These are phyloP conservation scores for Dinocampus coccinellae DNA, from an alignment of 2,888 invertebrate genomes.

Conservation along the genomic window DNA sequence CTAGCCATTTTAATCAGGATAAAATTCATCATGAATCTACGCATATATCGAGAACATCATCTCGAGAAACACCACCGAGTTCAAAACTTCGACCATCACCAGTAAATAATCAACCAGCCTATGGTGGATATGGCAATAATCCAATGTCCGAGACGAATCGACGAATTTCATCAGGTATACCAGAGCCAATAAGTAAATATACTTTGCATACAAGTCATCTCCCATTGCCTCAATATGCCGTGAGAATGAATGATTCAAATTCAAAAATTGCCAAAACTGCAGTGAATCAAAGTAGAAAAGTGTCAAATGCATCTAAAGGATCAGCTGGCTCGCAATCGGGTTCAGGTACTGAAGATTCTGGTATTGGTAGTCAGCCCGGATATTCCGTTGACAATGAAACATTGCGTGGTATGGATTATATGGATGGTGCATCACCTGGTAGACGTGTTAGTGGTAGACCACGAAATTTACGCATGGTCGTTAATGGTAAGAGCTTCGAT, in stretches of 20 bases:
- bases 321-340: slow-evolving; percentile 72
- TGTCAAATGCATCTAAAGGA: slow-evolving; percentile 71
- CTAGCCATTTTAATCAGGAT: slow-evolving; percentile 71
- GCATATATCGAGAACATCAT: not conserved
- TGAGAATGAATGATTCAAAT: slow-evolving; percentile 73
- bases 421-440: slow-evolving; percentile 57
- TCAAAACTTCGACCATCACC: slow-evolving; percentile 68
- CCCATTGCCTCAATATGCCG: slow-evolving; percentile 81
- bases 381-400: slow-evolving; percentile 59
- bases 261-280: slow-evolving; percentile 80
- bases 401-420: slow-evolving; percentile 60
- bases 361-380: slow-evolving; percentile 71
- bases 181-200: slow-evolving; percentile 72
- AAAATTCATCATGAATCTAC: slow-evolving; percentile 58
- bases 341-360: slow-evolving; percentile 78
- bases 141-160: slow-evolving; percentile 37
- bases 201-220: slow-evolving; percentile 80
- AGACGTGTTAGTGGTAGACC: slow-evolving; percentile 70
- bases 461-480: slow-evolving; percentile 81
- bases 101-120: slow-evolving; percentile 66
- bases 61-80: slow-evolving; percentile 63
- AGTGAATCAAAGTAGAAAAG: slow-evolving; percentile 79
- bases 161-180: slow-evolving; percentile 50
- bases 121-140: slow-evolving; percentile 48
- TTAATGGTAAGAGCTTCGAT: slow-evolving; percentile 81